Base-by-base conservation (phyloP, 2,888 invertebrate species). In the Branchipolynoe longqiensis region DNA sequence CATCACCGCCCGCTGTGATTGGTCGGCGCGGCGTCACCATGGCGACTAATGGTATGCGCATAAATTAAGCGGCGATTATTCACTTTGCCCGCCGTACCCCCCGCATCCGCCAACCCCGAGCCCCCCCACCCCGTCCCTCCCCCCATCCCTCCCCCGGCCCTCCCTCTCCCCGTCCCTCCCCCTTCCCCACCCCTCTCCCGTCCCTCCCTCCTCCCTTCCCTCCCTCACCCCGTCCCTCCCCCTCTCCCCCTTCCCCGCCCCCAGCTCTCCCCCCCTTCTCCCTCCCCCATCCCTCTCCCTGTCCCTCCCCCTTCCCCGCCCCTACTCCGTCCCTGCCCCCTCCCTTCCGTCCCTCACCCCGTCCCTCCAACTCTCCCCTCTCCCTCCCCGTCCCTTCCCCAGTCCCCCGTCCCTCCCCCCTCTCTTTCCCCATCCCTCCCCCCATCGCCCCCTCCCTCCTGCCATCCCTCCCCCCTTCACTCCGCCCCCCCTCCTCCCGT, bases 11-110 rank as follows among this genome's bases (percentile, higher is more conserved):
- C 6, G 41, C 41, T 14, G 25, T 33, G 31, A 78, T 78, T 78
- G 78, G 78, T 33, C 28, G 78, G 41, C 22, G 48, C 48, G 31
- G 1, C 78, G 78, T 78, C 41, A 48, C 48, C 78, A 78, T 78
- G 54, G 78, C 48, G 78, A 78, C 48, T 78, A 78, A 78, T 78
- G 78, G 48, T 41, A 78, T 78, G 48, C n/a, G 78, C 22, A 78
- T 78, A 78, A 78, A 78, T 78, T 78, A n/a, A 48, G 78, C 78
- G 28, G 78, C 22, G 78, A 78, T 78, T 78, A 78, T 78, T 78
- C 78, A 78, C 48, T 28, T 12, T 28, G 78, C 28, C 78, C 38
- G 36, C 36, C 31, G 25, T 31, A 31, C 3, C 62, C 31, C 8
- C 14, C 8, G 14, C 59, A n/a, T 14, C 28, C 62, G 28, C 62